Evolutionary conservation across 2,797 vertebrate genomes (phyloP), one percentile per base, ranked within the genome.

Genomic region (Ctenosaura bakeri): DNA sequence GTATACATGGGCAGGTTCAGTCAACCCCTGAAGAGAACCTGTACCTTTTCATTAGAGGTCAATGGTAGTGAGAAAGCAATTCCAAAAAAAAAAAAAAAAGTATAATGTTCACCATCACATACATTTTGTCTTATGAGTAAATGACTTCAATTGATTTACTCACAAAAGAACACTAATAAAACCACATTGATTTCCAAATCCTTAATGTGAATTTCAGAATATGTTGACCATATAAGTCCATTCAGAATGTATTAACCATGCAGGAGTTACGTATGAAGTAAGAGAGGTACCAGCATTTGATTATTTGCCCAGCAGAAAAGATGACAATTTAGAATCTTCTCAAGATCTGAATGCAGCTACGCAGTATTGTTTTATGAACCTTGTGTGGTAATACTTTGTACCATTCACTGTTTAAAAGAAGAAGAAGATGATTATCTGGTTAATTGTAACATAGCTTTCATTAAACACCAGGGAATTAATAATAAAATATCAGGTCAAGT

Each of bases 131-230:
- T 97, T 97, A 97, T 97, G 97, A 97, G 97, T 97, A 98, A 97
- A 97, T 98, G 97, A 97, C 95, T 96, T 94, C 92, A 96, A 97
- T 98, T 97, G 97, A 98, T 98, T 98, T 97, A 97, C 97, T 97
- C 97, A 97, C 97, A 98, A 97, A 98, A 98, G 97, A 98, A 97
- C 97, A 98, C 98, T 96, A 97, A 95, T 96, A 97, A 97, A 97
- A 97, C 95, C 90, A 95, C 94, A 97, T 97, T 97, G 97, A 97
- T 98, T 97, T 97, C 96, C 95, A 97, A 97, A 97, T 97, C 95
- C 95, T 94, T 97, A 97, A 97, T 97, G 97, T 92, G 97, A 97
- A 96, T 97, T 96, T 97, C 96, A 97, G 96, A 96, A 95, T 96
- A 95, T 96, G 97, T 97, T 97, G 97, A 97, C 96, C 93, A 66